phyloP scores from a whole-genome alignment of 2,888 invertebrate genomes.

The Aphidius colemani region DNA sequence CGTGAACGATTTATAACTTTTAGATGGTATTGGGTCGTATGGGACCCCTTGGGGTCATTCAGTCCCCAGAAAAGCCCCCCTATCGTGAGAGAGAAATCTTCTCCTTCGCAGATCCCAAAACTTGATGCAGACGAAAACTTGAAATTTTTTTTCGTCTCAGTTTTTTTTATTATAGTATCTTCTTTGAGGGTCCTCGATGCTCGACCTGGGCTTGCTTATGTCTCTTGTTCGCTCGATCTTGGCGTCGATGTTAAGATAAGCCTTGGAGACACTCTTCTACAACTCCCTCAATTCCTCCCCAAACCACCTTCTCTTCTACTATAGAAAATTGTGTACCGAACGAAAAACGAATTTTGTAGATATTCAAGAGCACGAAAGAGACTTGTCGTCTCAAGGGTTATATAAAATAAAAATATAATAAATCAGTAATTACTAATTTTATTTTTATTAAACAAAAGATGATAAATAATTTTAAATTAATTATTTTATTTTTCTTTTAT shows the following conservation, averaged over 20 bases:
- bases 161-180: conserved; percentile 15
- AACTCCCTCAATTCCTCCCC: not conserved
- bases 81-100: conserved; percentile 21
- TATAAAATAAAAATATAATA: conserved; percentile 19
- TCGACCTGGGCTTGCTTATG: conserved; percentile 34
- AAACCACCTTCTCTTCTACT: not conserved
- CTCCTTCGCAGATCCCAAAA: conserved; percentile 29
- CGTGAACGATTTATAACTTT: conserved; percentile 48
- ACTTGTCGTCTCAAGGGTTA: not conserved
- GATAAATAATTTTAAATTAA: no score
- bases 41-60: conserved; percentile 33
- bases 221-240: conserved; percentile 30
- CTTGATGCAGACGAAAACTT: conserved; percentile 29
- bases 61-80: conserved; percentile 30
- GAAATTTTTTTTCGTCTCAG: conserved; percentile 25
- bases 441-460: no score
- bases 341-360: conserved; percentile 16
- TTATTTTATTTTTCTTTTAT: no score
- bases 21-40: conserved; percentile 10
- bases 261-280: conserved; percentile 15
- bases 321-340: not conserved
- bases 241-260: conserved; percentile 50
- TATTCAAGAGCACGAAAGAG: no score
- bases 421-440: no score
- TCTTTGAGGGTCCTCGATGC: conserved; percentile 32